Evolutionary conservation across 1,140 invertebrate genomes (phyloP).

Genomic region (Papilio dardanus): DNA sequence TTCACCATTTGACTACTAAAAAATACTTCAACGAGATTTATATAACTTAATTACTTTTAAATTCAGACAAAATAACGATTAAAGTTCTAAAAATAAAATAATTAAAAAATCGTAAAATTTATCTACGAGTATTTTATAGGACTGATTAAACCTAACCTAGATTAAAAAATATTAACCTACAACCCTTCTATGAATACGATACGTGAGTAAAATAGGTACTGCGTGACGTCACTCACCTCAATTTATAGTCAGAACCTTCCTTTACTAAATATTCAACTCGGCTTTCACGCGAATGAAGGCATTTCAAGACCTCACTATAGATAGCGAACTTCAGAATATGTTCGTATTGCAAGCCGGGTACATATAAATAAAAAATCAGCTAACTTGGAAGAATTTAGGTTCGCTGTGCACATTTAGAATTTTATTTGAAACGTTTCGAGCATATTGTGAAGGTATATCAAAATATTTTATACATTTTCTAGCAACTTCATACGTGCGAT

Average conservation of each 20-base stretch:
- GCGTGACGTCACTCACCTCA: conserved; percentile 11
- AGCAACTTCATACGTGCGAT: no score
- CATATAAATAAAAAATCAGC: conserved; percentile 18
- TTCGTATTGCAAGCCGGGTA: background rate
- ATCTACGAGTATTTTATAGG: no score
- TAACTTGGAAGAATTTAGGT: background rate
- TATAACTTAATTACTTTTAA: no score
- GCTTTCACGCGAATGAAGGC: conserved; percentile 22
- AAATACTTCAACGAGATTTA: no score
- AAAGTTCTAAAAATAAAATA: no score
- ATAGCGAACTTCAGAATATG: background rate
- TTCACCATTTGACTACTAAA: no score
- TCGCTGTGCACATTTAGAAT: background rate
- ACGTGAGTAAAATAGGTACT: background rate
- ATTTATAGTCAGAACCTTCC: background rate
- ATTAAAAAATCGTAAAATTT: no score
- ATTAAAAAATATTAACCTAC: no score
- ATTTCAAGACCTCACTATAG: background rate
- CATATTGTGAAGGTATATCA: background rate
- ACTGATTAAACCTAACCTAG: no score
- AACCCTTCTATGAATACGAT: background rate
- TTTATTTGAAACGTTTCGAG: background rate
- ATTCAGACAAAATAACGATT: no score
- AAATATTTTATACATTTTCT: background rate
- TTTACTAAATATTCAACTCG: conserved; percentile 14